Base-by-base conservation (phyloP, 1,140 invertebrate species). In the Triops longicaudatus region DNA sequence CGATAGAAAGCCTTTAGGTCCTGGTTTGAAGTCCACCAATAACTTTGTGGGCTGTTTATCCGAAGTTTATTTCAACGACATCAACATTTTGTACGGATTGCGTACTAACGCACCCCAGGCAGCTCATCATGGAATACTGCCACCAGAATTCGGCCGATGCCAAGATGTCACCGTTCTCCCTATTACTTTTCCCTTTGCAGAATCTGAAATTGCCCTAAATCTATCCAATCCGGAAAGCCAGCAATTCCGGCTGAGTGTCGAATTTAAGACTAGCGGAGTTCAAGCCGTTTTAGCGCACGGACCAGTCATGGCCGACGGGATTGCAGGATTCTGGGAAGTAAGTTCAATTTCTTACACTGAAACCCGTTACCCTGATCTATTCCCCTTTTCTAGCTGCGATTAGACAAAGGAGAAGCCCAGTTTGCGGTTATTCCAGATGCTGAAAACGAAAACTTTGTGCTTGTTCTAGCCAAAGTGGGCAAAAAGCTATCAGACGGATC, bases 41-140 rank as follows among this genome's bases (percentile, higher is more conserved):
- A 88, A 87, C 80, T 90, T 90, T 81, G 91, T 91, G 81, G 95
- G 95, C 14, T 94, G 92, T 79, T 82, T 97, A 0, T 94, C 95
- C 81, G 95, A 95, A 83, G 93, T 96, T 26, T 97, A 95, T 83
- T 95, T 94, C 82, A 96, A 97, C 83, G 93, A 95, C 80, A 89
- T 94, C 22, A 95, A 93, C 1, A 93, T 97, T 76, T 86, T 97
- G 72, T 95, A 95, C 82, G 92, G 95, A 82, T 83, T 97, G 75
- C 91, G 92, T 79, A 89, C 77, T n/a, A 81, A 80, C n/a, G 78
- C 80, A 28, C 79, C 76, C 50, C 76, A 78, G 6, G 78, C 75
- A 9, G 26, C 73, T 37, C 92, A 92, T 81, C 91, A 92, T 79
- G 89, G 94, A 22, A 90, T 94, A 0, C 83, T 93, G 73, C 89